Conservation (phyloP, 1,140 invertebrate genomes). For the Drosophila ficusphila region DNA sequence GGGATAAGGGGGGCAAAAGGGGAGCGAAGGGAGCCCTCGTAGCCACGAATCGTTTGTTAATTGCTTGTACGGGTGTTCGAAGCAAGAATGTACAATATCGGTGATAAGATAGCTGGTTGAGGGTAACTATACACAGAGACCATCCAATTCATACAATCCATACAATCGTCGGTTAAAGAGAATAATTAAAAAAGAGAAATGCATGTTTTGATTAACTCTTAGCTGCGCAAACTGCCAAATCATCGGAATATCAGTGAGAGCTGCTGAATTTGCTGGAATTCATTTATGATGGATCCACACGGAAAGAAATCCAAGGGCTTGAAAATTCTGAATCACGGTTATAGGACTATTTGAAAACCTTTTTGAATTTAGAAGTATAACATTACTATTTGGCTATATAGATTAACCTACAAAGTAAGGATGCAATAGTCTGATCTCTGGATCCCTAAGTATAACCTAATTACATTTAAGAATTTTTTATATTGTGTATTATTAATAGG, state of each 20-base stretch:
- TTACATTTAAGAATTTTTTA: too few species aligned
- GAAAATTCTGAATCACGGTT: too few species aligned
- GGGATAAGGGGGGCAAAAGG: background rate
- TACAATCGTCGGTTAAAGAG: slow-evolving; percentile 8
- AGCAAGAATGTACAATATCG: slow-evolving; percentile 69
- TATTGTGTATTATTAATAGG: too few species aligned
- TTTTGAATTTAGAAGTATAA: too few species aligned
- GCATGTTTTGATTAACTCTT: background rate
- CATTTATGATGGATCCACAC: background rate
- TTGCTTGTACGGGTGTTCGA: slow-evolving; percentile 77
- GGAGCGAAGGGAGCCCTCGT: background rate
- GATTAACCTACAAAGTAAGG: too few species aligned
- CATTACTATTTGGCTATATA: too few species aligned
- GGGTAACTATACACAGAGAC: slow-evolving; percentile 3
- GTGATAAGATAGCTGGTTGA: slow-evolving; percentile 60
- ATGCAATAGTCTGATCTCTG: too few species aligned
- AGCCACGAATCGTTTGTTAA: slow-evolving; percentile 76
- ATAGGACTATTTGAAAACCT: too few species aligned
- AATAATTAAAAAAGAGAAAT: slow-evolving; percentile 1
- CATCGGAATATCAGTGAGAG: slow-evolving; percentile 1
- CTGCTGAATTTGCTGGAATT: background rate
- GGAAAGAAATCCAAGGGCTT: too few species aligned
- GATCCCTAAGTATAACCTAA: too few species aligned
- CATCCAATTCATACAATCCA: background rate
- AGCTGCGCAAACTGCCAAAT: slow-evolving; percentile 1